phyloP scores from a whole-genome alignment of 2,113 vertebrate species.

The Gobiocypris rarus region DNA sequence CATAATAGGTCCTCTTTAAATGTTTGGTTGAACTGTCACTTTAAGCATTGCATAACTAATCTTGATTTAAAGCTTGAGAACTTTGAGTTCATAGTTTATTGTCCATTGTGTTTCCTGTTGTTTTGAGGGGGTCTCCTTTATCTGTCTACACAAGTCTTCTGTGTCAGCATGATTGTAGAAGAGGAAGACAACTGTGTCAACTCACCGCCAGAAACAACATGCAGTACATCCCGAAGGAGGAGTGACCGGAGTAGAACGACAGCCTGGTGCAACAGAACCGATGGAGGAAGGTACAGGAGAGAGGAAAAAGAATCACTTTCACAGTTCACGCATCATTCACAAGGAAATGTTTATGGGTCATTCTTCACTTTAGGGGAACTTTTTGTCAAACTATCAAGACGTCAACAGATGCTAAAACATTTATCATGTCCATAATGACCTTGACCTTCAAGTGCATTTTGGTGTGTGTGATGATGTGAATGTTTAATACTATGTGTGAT shows the following conservation, averaged over 20 bases:
- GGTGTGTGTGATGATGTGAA: background rate
- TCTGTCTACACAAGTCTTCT: conserved; percentile 32
- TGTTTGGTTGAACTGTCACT: background rate
- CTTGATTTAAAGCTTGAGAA: background rate
- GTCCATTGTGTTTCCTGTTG: conserved; percentile 4
- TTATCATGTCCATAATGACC: background rate
- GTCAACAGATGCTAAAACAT: background rate
- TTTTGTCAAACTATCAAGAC: background rate
- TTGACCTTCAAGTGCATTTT: background rate
- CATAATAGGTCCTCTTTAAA: too few relatives aligned
- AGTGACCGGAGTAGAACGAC: conserved; percentile 96
- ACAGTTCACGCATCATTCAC: background rate
- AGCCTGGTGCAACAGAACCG: conserved; percentile 71
- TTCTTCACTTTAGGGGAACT: background rate
- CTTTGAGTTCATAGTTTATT: background rate
- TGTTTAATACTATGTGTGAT: background rate
- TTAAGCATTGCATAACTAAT: background rate
- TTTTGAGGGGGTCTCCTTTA: background rate
- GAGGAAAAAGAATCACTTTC: conserved; percentile 18
- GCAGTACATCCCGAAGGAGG: conserved; percentile 98
- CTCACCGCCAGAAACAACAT: conserved; percentile 96
- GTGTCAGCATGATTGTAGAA: conserved; percentile 27
- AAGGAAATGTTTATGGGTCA: background rate
- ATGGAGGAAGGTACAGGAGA: background rate
- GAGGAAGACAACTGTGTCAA: conserved; percentile 46